phyloP scores from a whole-genome alignment of 2,113 vertebrate species.

The Nyctereutes procyonoides region DNA sequence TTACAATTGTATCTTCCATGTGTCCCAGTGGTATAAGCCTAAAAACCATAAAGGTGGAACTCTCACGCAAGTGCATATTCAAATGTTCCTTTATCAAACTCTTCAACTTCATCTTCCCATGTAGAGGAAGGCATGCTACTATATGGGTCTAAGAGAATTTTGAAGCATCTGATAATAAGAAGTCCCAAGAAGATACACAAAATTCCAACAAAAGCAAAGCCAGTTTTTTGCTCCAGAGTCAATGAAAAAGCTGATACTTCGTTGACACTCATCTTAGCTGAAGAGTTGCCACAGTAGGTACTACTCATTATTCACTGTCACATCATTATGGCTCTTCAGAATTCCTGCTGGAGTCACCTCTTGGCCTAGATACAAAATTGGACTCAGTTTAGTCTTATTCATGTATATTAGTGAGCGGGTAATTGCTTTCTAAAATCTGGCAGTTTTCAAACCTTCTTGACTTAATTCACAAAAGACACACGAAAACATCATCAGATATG shows the following conservation, averaged over 20 bases:
- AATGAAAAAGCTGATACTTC: conserved; percentile 93
- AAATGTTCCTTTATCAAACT: conserved; percentile 97
- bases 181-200: conserved; percentile 96
- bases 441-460: conserved; percentile 46
- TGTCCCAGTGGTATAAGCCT: conserved; percentile 77
- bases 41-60: conserved; percentile 69
- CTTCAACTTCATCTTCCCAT: conserved; percentile 96
- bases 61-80: conserved; percentile 96
- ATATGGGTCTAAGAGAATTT: conserved; percentile 97
- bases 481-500: background rate
- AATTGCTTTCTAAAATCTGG: background rate
- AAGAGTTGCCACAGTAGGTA: conserved; percentile 93
- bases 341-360: conserved; percentile 49
- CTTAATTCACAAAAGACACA: background rate
- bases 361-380: conserved; percentile 70
- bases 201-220: conserved; percentile 97
- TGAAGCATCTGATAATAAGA: conserved; percentile 97
- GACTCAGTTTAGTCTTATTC: conserved; percentile 58
- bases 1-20: conserved; percentile 68
- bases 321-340: conserved; percentile 72
- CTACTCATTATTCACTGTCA: conserved; percentile 92
- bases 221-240: conserved; percentile 98
- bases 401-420: background rate
- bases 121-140: conserved; percentile 99
- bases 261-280: conserved; percentile 93